Percentiles rank a stretch among this genome's conserved stretches.
Evolutionary conservation across 2,113 vertebrate genomes (phyloP).

Genomic region (Macheiramphus alcinus): DNA sequence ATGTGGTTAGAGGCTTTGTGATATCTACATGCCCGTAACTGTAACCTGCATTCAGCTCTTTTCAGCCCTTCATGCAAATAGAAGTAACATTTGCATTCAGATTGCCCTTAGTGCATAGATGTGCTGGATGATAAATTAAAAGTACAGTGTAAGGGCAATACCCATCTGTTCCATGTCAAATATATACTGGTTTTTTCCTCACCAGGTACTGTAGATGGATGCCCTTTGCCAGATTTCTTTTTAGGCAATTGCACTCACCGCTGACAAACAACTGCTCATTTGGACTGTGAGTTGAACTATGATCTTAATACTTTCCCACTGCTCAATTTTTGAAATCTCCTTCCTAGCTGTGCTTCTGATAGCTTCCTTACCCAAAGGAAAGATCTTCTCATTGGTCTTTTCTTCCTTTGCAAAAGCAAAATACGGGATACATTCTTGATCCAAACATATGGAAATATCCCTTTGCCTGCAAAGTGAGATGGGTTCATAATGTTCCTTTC

Average conservation of each 20-base stretch:
- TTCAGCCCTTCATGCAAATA: slow-evolving; percentile 26
- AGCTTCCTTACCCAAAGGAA: background rate
- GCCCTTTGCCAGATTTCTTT: background rate
- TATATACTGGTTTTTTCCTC: background rate
- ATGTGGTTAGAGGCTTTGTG: background rate
- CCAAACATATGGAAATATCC: background rate
- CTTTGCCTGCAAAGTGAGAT: background rate
- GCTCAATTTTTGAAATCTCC: background rate
- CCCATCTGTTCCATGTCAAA: background rate
- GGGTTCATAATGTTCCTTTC: slow-evolving; percentile 11
- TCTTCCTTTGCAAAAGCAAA: background rate
- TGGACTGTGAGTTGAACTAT: background rate
- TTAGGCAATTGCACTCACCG: background rate
- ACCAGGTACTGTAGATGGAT: background rate
- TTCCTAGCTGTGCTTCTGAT: background rate
- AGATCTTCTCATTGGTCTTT: background rate
- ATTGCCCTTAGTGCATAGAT: slow-evolving; percentile 3
- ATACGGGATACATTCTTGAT: background rate
- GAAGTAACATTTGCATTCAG: slow-evolving; percentile 25
- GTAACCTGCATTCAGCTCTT: slow-evolving; percentile 37
- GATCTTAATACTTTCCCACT: background rate
- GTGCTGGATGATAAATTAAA: background rate
- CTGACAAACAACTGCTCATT: background rate
- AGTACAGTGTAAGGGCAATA: background rate
- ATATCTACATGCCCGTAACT: background rate